A percentile compares a stretch with the other conserved stretches of the same genome.
phyloP scores from a whole-genome alignment of 2,888 invertebrate genomes.

The Perizoma affinitatum region DNA sequence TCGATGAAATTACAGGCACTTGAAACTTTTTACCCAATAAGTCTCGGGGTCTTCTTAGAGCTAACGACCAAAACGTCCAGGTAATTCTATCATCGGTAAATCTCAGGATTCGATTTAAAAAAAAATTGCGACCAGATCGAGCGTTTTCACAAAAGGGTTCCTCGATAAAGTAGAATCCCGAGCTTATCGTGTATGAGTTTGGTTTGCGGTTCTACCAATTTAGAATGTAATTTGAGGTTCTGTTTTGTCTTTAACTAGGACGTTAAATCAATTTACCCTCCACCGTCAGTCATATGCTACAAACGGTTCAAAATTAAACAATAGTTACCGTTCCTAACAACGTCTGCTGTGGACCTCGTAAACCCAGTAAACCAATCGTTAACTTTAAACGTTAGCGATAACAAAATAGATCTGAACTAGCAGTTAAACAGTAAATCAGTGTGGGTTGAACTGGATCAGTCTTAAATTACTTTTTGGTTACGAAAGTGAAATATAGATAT shows the following conservation, averaged over 20 bases:
- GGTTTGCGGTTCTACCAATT: not conserved
- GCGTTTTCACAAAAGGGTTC: no score
- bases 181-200: no score
- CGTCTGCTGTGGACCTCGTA: slow-evolving; percentile 29
- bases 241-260: not conserved
- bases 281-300: not conserved
- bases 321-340: slow-evolving; percentile 18
- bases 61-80: no score
- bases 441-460: slow-evolving; percentile 24
- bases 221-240: not conserved
- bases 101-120: no score
- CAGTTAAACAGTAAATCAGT: slow-evolving; percentile 26
- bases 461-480: slow-evolving; percentile 26
- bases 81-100: no score
- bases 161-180: no score
- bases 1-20: no score
- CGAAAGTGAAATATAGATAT: slow-evolving; percentile 4
- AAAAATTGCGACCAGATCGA: no score
- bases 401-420: slow-evolving; percentile 30
- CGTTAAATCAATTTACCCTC: not conserved
- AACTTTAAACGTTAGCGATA: slow-evolving; percentile 29
- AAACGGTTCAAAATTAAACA: slow-evolving; percentile 21
- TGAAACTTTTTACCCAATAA: no score
- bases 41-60: no score
- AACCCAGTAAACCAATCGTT: slow-evolving; percentile 36